These are phyloP conservation scores for Zonotrichia leucophrys DNA, from an alignment of 2,113 vertebrate genomes.

Conservation along the genomic window DNA sequence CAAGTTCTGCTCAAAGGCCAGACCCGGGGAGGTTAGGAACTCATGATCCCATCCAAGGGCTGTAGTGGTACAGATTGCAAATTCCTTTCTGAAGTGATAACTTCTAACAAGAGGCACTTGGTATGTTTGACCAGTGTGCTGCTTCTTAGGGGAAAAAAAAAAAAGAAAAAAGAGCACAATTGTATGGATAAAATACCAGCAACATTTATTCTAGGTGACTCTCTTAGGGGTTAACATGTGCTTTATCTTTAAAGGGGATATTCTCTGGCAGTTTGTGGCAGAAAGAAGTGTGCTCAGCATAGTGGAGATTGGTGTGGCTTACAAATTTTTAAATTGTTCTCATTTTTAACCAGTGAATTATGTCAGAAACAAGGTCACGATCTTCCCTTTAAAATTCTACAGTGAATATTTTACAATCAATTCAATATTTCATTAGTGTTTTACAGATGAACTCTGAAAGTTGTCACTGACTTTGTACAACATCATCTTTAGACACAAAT, in stretches of 20 bases:
- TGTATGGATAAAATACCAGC: conserved; percentile 9
- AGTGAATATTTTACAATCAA: background rate
- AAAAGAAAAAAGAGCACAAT: background rate
- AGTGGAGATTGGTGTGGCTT: background rate
- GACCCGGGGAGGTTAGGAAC: conserved; percentile 58
- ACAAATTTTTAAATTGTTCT: background rate
- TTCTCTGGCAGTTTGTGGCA: background rate
- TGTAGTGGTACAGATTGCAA: conserved; percentile 55
- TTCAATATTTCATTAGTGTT: background rate
- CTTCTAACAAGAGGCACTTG: conserved; percentile 65
- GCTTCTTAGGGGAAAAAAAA: background rate
- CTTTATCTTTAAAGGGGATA: background rate
- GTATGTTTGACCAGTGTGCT: conserved; percentile 12
- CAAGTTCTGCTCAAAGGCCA: conserved; percentile 71
- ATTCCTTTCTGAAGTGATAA: conserved; percentile 62
- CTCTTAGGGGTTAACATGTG: conserved; percentile 4
- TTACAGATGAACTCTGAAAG: background rate
- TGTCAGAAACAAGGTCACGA: background rate
- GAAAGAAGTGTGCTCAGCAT: background rate
- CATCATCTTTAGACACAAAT: background rate
- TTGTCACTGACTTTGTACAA: background rate
- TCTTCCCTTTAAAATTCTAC: background rate
- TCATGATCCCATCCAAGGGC: conserved; percentile 34
- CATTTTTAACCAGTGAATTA: background rate
- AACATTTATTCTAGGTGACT: conserved; percentile 26